Evolutionary conservation across 2,113 vertebrate species (phyloP).

Genomic region (Dolichotis patagonum): DNA sequence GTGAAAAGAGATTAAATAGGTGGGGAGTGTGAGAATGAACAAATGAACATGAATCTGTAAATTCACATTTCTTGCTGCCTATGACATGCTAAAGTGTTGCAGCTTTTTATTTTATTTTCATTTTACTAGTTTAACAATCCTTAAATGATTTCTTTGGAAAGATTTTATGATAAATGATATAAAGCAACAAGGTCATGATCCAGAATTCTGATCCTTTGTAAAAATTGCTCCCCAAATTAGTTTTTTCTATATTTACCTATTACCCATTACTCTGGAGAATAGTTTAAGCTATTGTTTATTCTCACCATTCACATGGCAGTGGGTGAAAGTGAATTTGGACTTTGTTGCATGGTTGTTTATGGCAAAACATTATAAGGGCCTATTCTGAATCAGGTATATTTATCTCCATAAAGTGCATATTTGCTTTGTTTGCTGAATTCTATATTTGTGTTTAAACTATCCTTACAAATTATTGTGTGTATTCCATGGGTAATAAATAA

Average conservation of each 20-base stretch:
- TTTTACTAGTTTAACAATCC: slow-evolving; percentile 36
- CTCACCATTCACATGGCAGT: background rate
- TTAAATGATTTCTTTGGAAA: slow-evolving; percentile 9
- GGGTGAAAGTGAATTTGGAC: background rate
- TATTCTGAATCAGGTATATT: slow-evolving; percentile 19
- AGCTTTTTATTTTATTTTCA: background rate
- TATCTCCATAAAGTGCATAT: background rate
- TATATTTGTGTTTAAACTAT: background rate
- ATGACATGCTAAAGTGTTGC: background rate
- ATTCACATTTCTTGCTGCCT: background rate
- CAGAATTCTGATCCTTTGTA: background rate
- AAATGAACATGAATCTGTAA: background rate
- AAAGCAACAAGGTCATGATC: background rate
- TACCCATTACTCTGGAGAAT: background rate
- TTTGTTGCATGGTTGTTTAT: background rate
- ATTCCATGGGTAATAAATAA: slow-evolving; percentile 35
- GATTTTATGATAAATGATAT: slow-evolving; percentile 36
- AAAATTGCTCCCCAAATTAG: background rate
- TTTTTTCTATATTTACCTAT: background rate
- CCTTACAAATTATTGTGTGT: background rate
- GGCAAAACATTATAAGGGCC: background rate
- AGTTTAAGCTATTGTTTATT: background rate
- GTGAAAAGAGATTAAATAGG: background rate
- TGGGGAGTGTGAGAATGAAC: background rate
- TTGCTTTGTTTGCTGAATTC: slow-evolving; percentile 18